A percentile compares a stretch with the other conserved stretches of the same genome.
These are phyloP conservation scores for Myrmecophaga tridactyla DNA, from an alignment of 2,113 vertebrate species.

Conservation along the genomic window DNA sequence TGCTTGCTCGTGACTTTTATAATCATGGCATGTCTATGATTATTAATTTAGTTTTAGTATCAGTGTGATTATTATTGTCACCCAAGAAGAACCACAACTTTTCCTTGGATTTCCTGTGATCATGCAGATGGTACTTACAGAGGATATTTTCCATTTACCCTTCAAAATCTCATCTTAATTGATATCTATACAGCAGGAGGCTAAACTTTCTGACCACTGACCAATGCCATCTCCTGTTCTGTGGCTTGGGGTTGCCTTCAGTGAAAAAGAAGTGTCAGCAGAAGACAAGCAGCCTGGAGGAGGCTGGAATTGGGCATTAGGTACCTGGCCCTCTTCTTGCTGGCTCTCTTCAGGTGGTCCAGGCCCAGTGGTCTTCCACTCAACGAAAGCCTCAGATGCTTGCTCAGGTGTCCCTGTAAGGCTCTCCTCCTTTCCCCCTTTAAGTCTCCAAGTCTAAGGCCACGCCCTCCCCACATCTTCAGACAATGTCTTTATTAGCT, in stretches of 20 bases:
- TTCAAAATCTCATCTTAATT: background rate
- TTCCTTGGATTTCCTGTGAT: background rate
- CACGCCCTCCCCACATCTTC: background rate
- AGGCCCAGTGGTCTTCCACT: background rate
- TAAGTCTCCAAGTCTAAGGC: too few relatives aligned
- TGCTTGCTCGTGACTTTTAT: background rate
- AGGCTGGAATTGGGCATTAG: background rate
- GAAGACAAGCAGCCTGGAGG: background rate
- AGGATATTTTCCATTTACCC: background rate
- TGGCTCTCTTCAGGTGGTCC: background rate
- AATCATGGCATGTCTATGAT: background rate
- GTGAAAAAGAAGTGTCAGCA: background rate
- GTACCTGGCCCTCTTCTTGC: background rate
- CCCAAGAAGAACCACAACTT: too few relatives aligned
- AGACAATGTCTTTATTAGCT: accelerated
- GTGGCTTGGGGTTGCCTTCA: background rate
- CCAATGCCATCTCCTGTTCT: background rate
- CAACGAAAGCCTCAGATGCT: background rate
- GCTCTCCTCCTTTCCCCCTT: background rate
- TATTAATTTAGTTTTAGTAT: background rate
- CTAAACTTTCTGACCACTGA: background rate
- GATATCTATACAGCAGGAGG: accelerated
- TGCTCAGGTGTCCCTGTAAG: background rate
- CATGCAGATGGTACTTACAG: background rate
- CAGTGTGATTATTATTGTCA: background rate